Conservation (phyloP, 2,888 invertebrate species). For the Rhabditoides inermis region DNA sequence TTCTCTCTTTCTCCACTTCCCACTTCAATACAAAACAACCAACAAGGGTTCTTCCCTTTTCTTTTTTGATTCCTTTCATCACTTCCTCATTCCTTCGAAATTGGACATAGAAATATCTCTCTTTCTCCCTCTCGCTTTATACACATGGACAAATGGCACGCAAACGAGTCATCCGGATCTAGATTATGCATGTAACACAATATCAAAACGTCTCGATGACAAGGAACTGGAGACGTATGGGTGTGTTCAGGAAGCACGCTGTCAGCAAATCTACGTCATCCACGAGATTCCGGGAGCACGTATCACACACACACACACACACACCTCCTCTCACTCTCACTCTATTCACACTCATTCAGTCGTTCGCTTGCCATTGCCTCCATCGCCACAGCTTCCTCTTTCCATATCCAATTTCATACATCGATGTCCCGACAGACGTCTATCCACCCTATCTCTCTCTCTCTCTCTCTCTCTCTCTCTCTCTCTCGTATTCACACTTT, state of each 20-base stretch:
- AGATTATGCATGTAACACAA: neutral
- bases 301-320: too few relatives aligned
- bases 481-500: neutral
- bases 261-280: too few relatives aligned
- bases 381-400: neutral
- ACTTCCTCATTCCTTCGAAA: neutral
- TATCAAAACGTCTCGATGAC: neutral
- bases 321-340: neutral
- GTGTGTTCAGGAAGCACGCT: too few relatives aligned
- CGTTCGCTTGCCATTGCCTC: neutral
- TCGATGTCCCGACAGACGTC: neutral
- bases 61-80: neutral
- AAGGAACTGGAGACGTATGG: too few relatives aligned
- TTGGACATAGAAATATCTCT: too few relatives aligned
- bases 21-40: too few relatives aligned
- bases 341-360: neutral
- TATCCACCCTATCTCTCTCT: neutral
- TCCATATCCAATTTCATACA: neutral
- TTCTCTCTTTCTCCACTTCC: too few relatives aligned
- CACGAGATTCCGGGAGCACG: too few relatives aligned
- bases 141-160: constrained; percentile 2
- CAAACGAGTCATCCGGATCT: neutral
- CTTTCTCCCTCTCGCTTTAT: neutral
- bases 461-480: neutral
- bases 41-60: neutral